phyloP scores from a whole-genome alignment of 2,113 vertebrate genomes.

The Grantiella picta region DNA sequence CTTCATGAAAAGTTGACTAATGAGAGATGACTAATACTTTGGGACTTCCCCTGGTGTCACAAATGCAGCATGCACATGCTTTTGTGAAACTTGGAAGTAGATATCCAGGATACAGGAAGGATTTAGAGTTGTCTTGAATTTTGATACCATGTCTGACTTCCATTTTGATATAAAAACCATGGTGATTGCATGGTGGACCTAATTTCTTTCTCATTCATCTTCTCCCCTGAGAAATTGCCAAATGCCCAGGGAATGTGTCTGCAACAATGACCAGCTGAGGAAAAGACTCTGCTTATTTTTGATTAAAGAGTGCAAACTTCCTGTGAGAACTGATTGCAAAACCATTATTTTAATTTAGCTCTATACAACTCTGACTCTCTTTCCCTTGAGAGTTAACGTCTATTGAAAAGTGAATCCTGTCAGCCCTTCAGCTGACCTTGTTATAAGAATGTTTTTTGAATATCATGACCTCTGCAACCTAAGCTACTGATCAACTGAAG shows the following conservation, averaged over 20 bases:
- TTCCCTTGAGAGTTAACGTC: conserved; percentile 14
- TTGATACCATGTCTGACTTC: background rate
- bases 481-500: background rate
- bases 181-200: background rate
- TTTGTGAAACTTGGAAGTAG: background rate
- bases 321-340: conserved; percentile 46
- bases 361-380: conserved; percentile 17
- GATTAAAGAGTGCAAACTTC: conserved; percentile 27
- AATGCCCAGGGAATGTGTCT: background rate
- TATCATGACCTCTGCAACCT: background rate
- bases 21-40: background rate
- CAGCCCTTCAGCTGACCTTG: conserved; percentile 35
- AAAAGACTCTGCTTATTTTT: conserved; percentile 20
- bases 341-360: conserved; percentile 32
- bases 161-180: conserved; percentile 3
- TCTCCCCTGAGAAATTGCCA: conserved; percentile 26
- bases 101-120: conserved; percentile 32
- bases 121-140: background rate
- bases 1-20: background rate
- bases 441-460: background rate
- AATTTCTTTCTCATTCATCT: background rate
- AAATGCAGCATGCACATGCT: background rate
- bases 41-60: background rate
- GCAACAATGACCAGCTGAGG: conserved; percentile 48
- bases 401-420: conserved; percentile 67